phyloP scores from a whole-genome alignment of 2,113 vertebrate genomes.

The Sapayoa aenigma region DNA sequence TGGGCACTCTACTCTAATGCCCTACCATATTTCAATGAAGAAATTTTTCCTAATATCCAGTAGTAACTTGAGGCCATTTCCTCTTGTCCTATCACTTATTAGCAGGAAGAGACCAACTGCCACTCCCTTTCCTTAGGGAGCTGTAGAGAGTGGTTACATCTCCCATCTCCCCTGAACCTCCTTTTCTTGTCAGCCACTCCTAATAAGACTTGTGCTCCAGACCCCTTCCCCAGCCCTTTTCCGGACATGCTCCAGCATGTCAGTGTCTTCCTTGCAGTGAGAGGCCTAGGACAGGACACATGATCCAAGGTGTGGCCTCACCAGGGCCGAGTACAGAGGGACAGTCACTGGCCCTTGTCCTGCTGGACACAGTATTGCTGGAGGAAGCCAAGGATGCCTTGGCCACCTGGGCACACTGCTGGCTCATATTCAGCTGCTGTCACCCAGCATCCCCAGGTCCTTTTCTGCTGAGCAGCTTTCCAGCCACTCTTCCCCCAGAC shows the following conservation, averaged over 20 bases:
- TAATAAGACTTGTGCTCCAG: not conserved
- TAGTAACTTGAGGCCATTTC: not conserved
- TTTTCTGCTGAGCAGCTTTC: not conserved
- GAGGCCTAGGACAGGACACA: not conserved
- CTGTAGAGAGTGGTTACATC: not conserved
- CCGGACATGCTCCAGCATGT: not conserved
- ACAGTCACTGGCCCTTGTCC: not conserved
- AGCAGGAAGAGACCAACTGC: not conserved
- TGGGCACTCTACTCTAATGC: not conserved
- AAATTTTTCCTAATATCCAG: not conserved
- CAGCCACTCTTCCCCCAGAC: not conserved
- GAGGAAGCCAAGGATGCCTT: not conserved
- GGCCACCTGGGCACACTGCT: not conserved
- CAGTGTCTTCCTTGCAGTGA: not conserved
- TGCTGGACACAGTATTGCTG: not conserved
- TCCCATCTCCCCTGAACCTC: not conserved
- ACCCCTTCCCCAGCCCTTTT: not conserved
- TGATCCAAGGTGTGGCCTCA: rapidly evolving
- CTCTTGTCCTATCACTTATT: not conserved
- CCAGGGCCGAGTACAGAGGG: not conserved
- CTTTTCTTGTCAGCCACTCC: not conserved
- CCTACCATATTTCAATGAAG: not conserved
- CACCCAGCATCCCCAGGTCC: not conserved
- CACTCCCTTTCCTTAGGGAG: not conserved
- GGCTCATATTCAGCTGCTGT: not conserved